Percentiles rank a stretch among this genome's conserved stretches.
These are phyloP conservation scores for Eurystomus gularis DNA, from an alignment of 2,113 vertebrate species.

Conservation along the genomic window DNA sequence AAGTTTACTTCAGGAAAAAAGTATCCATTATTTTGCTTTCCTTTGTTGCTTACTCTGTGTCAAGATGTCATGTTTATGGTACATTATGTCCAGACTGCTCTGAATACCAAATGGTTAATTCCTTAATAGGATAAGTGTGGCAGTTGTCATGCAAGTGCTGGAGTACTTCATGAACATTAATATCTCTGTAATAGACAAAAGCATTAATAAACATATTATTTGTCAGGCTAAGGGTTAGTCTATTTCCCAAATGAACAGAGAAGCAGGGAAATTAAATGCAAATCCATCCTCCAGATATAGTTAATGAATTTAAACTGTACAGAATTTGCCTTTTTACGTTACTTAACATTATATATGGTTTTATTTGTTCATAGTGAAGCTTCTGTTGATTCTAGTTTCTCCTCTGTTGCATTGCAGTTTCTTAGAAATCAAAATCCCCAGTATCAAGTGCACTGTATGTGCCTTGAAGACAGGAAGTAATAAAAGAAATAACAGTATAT, in stretches of 20 bases:
- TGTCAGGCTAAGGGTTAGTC: neutral
- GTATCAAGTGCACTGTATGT: neutral
- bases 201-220: neutral
- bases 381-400: neutral
- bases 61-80: neutral
- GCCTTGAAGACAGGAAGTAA: neutral
- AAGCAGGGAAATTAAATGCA: neutral
- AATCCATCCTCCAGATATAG: neutral
- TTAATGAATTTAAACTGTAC: neutral
- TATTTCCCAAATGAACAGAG: neutral
- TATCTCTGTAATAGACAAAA: neutral
- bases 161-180: neutral
- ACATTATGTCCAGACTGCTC: neutral
- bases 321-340: neutral
- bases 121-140: neutral
- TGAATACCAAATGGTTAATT: slow-evolving; percentile 26
- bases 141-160: neutral
- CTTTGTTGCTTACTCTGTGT: neutral
- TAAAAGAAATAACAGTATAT: neutral
- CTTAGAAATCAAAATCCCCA: neutral
- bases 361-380: neutral
- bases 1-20: neutral
- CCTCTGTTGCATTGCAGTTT: neutral
- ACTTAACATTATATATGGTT: neutral
- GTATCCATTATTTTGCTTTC: neutral